Base-by-base conservation (phyloP, 2,797 vertebrate genomes). In the Paramormyrops hopkinsi region DNA sequence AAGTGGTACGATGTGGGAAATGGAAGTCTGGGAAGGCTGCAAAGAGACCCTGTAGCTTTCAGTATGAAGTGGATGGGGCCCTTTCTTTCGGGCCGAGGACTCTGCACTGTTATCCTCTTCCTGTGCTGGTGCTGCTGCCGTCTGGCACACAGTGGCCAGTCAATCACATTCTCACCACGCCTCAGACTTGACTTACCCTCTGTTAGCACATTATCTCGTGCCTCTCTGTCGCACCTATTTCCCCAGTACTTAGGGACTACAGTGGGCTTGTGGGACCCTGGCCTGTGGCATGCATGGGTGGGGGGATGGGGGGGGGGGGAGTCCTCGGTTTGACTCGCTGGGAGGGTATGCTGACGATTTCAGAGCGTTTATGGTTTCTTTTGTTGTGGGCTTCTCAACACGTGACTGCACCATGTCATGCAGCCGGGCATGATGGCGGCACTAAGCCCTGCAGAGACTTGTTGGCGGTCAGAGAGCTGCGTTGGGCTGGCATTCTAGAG, bases 21-120 rank as follows among this genome's bases (percentile, higher is more conserved):
- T 86, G 79, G 59, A 65, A 19, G 65, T 41, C 44, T 88, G 25
- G 51, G 29, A 54, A 90, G 90, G 90, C 79, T 14, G 84, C 46
- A 88, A 65, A 91, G 88, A 88, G 83, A 79, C 65, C 59, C 89
- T 90, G 79, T 88, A 56, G 50, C 86, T 41, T 0, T 87, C 7
- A 90, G 59, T 14, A 50, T 86, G 91, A 92, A 93, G 91, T 83
- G 53, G 89, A 91, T 33, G 89, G 87, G 88, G 82, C 79, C 46
- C 89, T 88, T 65, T 88, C 41, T 56, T 86, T 89, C 76, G 92
- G 90, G 92, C 37, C 73, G 48, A 53, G 46, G 79, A 56, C 62
- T 69, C 85, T 59, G 88, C 48, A 59, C 76, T 41, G 46, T 46
- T 46, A 51, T 48, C 41, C 17, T 51, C 82, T 82, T 9, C 7